These are phyloP conservation scores for Procambarus clarkii DNA, from an alignment of 1,140 invertebrate genomes.

Conservation along the genomic window DNA sequence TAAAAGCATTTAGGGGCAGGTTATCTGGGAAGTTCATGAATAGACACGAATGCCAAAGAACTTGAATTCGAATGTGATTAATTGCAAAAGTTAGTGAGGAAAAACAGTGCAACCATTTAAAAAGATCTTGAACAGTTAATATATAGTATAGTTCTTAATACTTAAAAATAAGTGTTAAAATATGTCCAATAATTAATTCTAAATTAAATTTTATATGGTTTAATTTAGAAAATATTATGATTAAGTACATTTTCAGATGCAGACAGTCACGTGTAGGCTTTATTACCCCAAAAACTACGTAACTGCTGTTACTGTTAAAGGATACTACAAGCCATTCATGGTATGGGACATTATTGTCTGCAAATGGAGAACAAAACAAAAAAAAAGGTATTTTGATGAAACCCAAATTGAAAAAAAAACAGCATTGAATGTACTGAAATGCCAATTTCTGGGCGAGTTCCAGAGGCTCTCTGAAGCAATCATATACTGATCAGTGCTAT, in stretches of 20 bases:
- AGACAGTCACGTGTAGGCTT: background rate
- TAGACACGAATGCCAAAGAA: background rate
- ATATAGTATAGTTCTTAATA: background rate
- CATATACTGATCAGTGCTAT: no score
- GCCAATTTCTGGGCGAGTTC: no score
- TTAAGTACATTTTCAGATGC: background rate
- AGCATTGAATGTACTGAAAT: no score
- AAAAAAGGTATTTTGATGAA: conserved; percentile 23
- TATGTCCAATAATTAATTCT: background rate
- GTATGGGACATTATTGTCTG: conserved; percentile 40
- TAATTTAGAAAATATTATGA: background rate
- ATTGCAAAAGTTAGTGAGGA: background rate
- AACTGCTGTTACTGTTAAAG: conserved; percentile 29
- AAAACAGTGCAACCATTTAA: background rate
- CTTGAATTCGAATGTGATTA: background rate
- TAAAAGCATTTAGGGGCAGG: background rate
- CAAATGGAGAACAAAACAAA: conserved; percentile 18
- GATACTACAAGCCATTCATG: conserved; percentile 40
- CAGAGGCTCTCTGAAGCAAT: no score
- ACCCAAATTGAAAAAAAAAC: background rate
- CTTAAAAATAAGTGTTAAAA: background rate
- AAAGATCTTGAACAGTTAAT: background rate
- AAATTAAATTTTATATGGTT: background rate
- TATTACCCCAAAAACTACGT: conserved; percentile 24
- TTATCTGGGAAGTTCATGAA: background rate